Evolutionary conservation across 2,797 vertebrate genomes (phyloP).

Genomic region (Thalassophryne amazonica): DNA sequence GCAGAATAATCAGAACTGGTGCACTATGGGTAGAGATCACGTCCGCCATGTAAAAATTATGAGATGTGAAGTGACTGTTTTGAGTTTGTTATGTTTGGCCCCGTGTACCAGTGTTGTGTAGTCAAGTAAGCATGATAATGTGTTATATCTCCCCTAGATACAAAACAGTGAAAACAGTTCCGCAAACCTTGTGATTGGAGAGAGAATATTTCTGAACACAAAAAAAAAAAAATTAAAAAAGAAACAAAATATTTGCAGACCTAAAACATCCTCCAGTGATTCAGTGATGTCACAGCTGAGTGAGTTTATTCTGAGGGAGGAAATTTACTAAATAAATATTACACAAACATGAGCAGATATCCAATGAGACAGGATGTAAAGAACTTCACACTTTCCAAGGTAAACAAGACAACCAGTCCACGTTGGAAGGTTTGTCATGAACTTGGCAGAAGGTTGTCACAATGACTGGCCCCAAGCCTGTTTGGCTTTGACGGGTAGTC

Average conservation of each 20-base stretch:
- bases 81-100: conserved; percentile 39
- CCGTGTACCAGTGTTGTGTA: conserved; percentile 8
- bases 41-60: conserved; percentile 39
- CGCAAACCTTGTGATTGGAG: conserved; percentile 10
- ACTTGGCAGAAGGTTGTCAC: conserved; percentile 40
- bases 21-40: background rate
- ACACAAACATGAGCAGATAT: too few species aligned
- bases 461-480: conserved; percentile 56
- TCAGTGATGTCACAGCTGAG: background rate
- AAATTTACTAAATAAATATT: too few species aligned
- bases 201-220: conserved; percentile 4
- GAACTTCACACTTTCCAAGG: conserved; percentile 30
- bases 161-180: conserved; percentile 28
- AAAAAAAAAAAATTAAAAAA: too few species aligned
- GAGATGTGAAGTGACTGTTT: conserved; percentile 49
- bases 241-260: too few species aligned
- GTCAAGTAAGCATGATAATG: conserved; percentile 30
- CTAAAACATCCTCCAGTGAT: background rate
- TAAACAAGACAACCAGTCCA: conserved; percentile 35
- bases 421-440: conserved; percentile 34
- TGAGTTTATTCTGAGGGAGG: too few species aligned
- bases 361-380: conserved; percentile 31
- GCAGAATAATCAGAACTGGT: background rate
- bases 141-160: conserved; percentile 38
- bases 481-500: conserved; percentile 36